Evolutionary conservation across 2,113 vertebrate species (phyloP).

Genomic region (Paradoxurus hermaphroditus): DNA sequence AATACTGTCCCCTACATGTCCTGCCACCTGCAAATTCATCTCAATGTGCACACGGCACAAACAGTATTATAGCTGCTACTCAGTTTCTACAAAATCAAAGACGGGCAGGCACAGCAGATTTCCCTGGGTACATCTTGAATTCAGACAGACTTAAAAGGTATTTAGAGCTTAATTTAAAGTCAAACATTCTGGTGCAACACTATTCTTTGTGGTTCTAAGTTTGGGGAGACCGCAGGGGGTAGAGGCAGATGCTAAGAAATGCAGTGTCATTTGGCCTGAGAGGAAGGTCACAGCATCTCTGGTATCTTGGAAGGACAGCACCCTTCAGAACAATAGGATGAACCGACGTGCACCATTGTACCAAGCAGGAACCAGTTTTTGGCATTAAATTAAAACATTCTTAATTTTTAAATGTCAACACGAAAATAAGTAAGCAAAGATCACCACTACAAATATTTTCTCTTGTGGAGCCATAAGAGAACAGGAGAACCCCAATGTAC

Average conservation of each 20-base stretch:
- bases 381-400: not conserved
- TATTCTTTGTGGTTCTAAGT: not conserved
- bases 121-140: not conserved
- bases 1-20: not conserved
- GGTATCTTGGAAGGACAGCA: not conserved
- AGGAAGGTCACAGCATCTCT: not conserved
- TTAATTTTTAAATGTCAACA: not conserved
- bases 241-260: not conserved
- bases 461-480: not conserved
- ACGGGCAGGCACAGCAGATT: not conserved
- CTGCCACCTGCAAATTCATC: not conserved
- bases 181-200: not conserved
- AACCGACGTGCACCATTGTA: not conserved
- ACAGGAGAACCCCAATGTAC: not conserved
- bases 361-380: not conserved
- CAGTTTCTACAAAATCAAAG: slow-evolving; percentile 7
- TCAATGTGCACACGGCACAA: not conserved
- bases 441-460: not conserved
- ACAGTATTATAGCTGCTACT: not conserved
- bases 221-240: not conserved
- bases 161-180: slow-evolving; percentile 18
- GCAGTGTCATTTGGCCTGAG: not conserved
- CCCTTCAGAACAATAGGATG: not conserved
- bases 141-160: not conserved
- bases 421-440: slow-evolving; percentile 23